Evolutionary conservation across 2,113 vertebrate species (phyloP), one percentile per base, ranked within the genome.

Genomic region (Urocynchramus pylzowi): DNA sequence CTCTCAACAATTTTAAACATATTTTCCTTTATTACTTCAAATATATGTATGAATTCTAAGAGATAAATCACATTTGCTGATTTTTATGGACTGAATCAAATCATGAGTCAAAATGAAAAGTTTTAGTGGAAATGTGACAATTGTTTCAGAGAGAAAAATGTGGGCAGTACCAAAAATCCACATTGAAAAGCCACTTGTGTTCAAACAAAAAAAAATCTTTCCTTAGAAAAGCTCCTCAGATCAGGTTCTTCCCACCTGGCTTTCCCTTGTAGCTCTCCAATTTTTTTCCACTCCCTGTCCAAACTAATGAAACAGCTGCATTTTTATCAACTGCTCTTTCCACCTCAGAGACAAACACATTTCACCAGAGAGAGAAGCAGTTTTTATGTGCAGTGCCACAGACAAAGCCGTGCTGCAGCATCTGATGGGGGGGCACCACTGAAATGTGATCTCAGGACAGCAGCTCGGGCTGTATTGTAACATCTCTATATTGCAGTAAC

Each of bases 271-370:
- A 83, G 37, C 49, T 41, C 69, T 89, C 71, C 15, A 13, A 24
- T 33, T 77, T 60, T 78, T 96, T 75, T 45, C 50, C 54, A 18
- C 37, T 74, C 86, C 68, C 27, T 84, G 59, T 70, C 68, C 71
- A 93, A 95, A 74, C 44, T 77, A 83, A 90, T 84, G 77, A 89
- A 92, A 90, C 31, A 56, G 49, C 70, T 85, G 70, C 57, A 56
- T 93, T 95, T 96, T 91, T 92, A 90, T 76, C 71, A 74, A 13
- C 47, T 67, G 37, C 52, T 71, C 47, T 63, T 88, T 90, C 68
- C 60, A 61, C 39, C 59, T 68, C 23, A 35, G 74, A 64, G 57
- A 17, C 35, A 45, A 76, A 21, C 11, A 8, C 8, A 2, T 80
- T 77, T 83, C 70, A 64, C 52, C 35, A 28, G 44, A 45, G 87